Conservation (phyloP, 2,888 invertebrate species). For the Drosophila nr. perissopoda region DNA sequence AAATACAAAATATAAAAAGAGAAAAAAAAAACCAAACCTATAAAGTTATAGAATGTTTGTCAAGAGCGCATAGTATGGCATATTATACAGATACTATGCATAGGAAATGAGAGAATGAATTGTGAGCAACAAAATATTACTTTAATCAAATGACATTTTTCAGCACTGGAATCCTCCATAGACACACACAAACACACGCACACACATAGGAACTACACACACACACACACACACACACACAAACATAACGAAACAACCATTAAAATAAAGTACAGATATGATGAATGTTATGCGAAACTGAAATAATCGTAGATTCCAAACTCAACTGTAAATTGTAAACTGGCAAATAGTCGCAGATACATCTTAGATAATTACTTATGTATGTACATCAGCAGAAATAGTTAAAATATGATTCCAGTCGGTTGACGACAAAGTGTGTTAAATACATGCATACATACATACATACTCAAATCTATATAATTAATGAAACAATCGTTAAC, state of each 20-base stretch:
- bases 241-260: conserved; percentile 25
- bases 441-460: conserved; percentile 21
- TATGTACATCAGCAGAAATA: conserved; percentile 34
- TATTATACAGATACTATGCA: conserved; percentile 21
- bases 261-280: conserved; percentile 19
- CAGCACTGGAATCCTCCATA: conserved; percentile 33
- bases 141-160: conserved; percentile 49
- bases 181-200: conserved; percentile 25
- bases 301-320: conserved; percentile 36
- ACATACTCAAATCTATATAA: conserved; percentile 28
- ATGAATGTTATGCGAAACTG: conserved; percentile 21
- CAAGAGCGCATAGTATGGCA: conserved; percentile 43
- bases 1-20: conserved; percentile 39
- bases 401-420: conserved; percentile 39
- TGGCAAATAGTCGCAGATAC: conserved; percentile 56
- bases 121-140: conserved; percentile 66
- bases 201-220: background rate
- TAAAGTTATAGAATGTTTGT: conserved; percentile 36
- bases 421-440: conserved; percentile 18
- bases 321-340: conserved; percentile 71
- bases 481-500: conserved; percentile 72
- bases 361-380: conserved; percentile 22
- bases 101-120: conserved; percentile 44
- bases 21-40: conserved; percentile 34
- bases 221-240: conserved; percentile 21